Percentiles rank a stretch among this genome's conserved stretches.
These are phyloP conservation scores for Ara ararauna DNA, from an alignment of 2,797 vertebrate genomes.

Conservation along the genomic window DNA sequence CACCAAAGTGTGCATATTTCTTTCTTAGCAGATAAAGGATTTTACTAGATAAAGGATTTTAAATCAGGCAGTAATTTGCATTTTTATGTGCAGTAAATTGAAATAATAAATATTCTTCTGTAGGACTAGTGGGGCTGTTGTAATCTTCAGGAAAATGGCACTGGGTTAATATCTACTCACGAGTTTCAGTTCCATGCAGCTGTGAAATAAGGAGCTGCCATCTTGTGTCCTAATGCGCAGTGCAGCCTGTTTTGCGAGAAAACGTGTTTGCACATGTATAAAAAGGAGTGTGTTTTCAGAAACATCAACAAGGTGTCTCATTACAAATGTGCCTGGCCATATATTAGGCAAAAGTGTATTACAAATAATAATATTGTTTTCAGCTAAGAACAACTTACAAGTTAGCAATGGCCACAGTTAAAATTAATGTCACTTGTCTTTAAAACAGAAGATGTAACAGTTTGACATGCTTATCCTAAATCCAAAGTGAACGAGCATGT, in stretches of 20 bases:
- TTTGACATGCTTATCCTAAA: background rate
- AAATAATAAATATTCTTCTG: background rate
- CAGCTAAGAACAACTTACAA: background rate
- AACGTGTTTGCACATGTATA: background rate
- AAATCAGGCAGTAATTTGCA: background rate
- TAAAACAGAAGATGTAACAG: background rate
- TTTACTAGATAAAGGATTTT: background rate
- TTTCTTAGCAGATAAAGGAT: background rate
- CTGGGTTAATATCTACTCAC: background rate
- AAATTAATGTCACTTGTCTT: background rate
- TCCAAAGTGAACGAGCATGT: background rate
- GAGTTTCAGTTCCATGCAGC: background rate
- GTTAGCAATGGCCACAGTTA: background rate
- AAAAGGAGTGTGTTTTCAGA: background rate
- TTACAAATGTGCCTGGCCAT: conserved; percentile 17
- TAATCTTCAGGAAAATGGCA: background rate
- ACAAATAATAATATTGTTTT: background rate
- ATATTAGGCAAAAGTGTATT: conserved; percentile 6
- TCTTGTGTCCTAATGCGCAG: background rate
- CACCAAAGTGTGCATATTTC: background rate
- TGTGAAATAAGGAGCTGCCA: background rate
- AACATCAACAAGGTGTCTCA: conserved; percentile 19
- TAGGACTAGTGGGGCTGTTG: background rate
- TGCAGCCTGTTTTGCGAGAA: background rate
- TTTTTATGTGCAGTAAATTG: background rate